These are phyloP conservation scores for Hydroisotoma schaefferi DNA, from an alignment of 2,888 invertebrate genomes.

Conservation along the genomic window DNA sequence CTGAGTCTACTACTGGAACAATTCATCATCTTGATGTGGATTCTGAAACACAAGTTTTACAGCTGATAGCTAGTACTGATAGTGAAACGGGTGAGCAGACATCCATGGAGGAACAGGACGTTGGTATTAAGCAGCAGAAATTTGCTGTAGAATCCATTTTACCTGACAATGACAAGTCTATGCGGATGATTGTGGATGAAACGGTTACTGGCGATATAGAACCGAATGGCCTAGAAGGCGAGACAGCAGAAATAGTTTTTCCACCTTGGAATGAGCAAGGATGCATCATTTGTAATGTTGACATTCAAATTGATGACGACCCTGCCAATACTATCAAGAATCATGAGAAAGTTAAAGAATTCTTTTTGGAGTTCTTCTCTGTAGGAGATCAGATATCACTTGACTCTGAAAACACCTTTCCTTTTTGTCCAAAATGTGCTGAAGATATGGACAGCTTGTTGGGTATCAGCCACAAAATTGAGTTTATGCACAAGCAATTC, in stretches of 20 bases:
- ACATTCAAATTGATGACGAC: conserved; percentile 24
- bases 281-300: conserved; percentile 44
- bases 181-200: not conserved
- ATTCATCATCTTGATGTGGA: conserved; percentile 10
- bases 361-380: conserved; percentile 41
- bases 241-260: conserved; percentile 5
- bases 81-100: not conserved
- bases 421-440: conserved; percentile 37
- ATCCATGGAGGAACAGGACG: not conserved
- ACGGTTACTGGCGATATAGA: conserved; percentile 2
- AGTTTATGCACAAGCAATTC: conserved; percentile 45
- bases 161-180: not conserved
- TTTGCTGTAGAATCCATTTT: conserved; percentile 11
- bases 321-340: conserved; percentile 10
- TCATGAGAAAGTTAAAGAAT: conserved; percentile 37
- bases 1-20: too few relatives aligned
- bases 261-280: conserved; percentile 43
- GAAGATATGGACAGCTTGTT: conserved; percentile 38
- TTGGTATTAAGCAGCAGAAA: not conserved
- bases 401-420: conserved; percentile 36
- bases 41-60: not conserved
- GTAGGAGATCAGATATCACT: conserved; percentile 37
- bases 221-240: conserved; percentile 5
- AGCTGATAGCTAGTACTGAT: not conserved
- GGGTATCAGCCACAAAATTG: conserved; percentile 40